These are phyloP conservation scores for Caenorhabditis brenneri DNA, from an alignment of 1,140 invertebrate species.

Conservation along the genomic window DNA sequence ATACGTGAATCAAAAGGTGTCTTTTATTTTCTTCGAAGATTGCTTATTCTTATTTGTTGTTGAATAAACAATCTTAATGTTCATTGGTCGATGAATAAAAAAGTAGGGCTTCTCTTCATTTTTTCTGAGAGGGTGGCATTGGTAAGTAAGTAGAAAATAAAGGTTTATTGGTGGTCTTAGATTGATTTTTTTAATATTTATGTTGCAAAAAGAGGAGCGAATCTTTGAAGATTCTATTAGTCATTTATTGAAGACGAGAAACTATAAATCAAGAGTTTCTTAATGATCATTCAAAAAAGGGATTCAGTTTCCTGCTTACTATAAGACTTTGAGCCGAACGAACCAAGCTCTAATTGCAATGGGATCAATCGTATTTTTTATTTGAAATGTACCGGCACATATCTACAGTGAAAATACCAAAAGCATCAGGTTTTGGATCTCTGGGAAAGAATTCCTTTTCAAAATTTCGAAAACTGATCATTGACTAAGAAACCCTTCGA, in stretches of 20 bases:
- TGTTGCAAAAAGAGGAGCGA: not conserved
- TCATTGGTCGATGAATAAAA: not conserved
- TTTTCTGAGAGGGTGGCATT: not conserved
- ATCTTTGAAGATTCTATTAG: too few relatives aligned
- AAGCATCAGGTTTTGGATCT: not conserved
- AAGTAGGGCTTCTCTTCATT: not conserved
- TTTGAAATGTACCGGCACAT: too few relatives aligned
- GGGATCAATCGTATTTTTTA: too few relatives aligned
- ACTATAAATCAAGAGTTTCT: too few relatives aligned
- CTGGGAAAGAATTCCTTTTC: not conserved
- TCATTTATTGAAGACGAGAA: too few relatives aligned
- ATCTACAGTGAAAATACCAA: too few relatives aligned
- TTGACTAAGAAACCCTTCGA: not conserved
- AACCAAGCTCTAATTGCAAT: too few relatives aligned
- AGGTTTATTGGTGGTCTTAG: not conserved
- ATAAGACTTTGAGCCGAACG: too few relatives aligned
- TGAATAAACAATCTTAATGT: not conserved
- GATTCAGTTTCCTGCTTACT: too few relatives aligned
- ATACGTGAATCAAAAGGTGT: too few relatives aligned
- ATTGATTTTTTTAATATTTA: not conserved
- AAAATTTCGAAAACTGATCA: not conserved
- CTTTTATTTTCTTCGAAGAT: not conserved
- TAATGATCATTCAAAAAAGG: too few relatives aligned
- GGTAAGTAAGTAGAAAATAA: not conserved
- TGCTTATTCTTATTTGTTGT: not conserved